Evolutionary conservation across 2,888 invertebrate species (phyloP).

Genomic region (Ochlodes sylvanus): DNA sequence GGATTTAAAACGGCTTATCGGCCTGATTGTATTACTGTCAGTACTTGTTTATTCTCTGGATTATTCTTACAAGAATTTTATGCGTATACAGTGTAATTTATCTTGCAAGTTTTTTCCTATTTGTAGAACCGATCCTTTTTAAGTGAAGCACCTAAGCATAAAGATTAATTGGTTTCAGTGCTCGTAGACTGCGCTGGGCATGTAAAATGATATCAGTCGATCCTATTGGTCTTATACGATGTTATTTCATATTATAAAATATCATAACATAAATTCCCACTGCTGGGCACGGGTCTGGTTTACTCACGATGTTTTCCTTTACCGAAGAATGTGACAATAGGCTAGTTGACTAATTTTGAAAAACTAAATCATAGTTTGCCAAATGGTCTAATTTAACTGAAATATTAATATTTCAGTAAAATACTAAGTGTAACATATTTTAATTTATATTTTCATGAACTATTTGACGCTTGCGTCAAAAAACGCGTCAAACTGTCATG

Average conservation of each 20-base stretch:
- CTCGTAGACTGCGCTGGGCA: neutral
- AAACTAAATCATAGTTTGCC: no score
- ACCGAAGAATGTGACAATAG: no score
- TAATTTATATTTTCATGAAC: no score
- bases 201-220: neutral
- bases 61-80: slow-evolving; percentile 17
- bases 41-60: slow-evolving; percentile 20
- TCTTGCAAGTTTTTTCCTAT: slow-evolving; percentile 7
- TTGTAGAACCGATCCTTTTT: slow-evolving; percentile 5
- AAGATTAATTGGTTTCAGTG: slow-evolving; percentile 5
- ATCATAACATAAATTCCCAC: no score
- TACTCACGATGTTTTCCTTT: no score
- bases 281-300: no score
- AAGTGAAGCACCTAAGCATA: neutral
- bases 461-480: no score
- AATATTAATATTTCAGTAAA: no score
- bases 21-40: slow-evolving; percentile 24
- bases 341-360: no score
- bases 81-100: slow-evolving; percentile 22
- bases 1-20: slow-evolving; percentile 32
- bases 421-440: no score
- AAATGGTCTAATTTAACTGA: no score
- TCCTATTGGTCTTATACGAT: neutral
- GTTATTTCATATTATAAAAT: neutral
- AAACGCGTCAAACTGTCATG: no score